These are phyloP conservation scores for Lithosia quadra DNA, from an alignment of 2,888 invertebrate species.

Conservation along the genomic window DNA sequence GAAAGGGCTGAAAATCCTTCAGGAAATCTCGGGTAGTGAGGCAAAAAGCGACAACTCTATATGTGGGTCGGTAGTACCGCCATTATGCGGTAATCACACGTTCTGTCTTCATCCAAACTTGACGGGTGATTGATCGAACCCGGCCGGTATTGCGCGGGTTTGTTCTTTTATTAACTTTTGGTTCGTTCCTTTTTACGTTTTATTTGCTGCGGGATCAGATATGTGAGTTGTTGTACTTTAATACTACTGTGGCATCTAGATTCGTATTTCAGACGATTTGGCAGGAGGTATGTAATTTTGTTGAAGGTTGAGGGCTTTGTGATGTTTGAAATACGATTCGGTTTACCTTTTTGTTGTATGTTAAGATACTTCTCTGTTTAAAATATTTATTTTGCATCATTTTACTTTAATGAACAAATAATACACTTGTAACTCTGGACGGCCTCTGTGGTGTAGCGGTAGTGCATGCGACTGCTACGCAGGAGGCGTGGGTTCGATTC, in stretches of 20 bases:
- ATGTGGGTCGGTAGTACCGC: slow-evolving; percentile 48
- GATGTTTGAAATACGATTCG: neutral
- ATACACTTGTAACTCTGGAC: too few species aligned
- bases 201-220: slow-evolving; percentile 9
- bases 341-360: neutral
- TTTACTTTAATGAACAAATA: too few species aligned
- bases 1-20: slow-evolving; percentile 3
- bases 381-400: neutral
- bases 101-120: slow-evolving; percentile 59
- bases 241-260: neutral
- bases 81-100: slow-evolving; percentile 64
- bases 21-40: slow-evolving; percentile 15
- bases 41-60: slow-evolving; percentile 45
- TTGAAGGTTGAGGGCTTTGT: neutral
- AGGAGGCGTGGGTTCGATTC: too few species aligned
- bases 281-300: neutral
- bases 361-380: neutral
- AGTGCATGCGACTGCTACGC: too few species aligned
- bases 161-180: slow-evolving; percentile 44
- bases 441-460: too few species aligned
- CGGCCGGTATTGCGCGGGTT: slow-evolving; percentile 44
- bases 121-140: slow-evolving; percentile 62
- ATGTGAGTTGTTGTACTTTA: slow-evolving; percentile 12
- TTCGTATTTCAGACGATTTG: neutral
- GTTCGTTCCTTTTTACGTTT: slow-evolving; percentile 18